These are phyloP conservation scores for Sphaerophoria rueppellii DNA, from an alignment of 2,888 invertebrate genomes.

Conservation along the genomic window DNA sequence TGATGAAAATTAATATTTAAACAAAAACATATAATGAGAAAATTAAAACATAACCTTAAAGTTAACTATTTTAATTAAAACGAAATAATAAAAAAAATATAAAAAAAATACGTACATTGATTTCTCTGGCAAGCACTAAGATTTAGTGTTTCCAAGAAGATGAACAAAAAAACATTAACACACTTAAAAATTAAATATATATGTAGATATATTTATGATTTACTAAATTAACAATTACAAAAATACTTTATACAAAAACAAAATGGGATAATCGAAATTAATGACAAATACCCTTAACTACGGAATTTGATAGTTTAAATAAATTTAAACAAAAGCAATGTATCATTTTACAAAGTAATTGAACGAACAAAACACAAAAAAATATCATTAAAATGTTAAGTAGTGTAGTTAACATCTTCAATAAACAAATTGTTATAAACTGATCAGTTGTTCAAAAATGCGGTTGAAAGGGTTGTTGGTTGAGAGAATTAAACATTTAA, in stretches of 20 bases:
- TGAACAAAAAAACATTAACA: conserved; percentile 10
- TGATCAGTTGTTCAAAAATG: not conserved
- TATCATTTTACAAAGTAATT: conserved; percentile 64
- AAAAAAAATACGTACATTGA: conserved; percentile 38
- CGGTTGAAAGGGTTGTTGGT: not conserved
- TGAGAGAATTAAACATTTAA: not conserved
- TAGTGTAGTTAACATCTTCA: conserved; percentile 66
- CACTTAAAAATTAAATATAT: conserved; percentile 7
- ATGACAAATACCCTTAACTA: conserved; percentile 71
- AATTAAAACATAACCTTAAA: conserved; percentile 66
- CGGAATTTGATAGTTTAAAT: conserved; percentile 66
- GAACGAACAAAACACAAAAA: conserved; percentile 50
- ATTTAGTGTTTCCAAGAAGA: conserved; percentile 60
- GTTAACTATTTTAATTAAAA: conserved; percentile 72
- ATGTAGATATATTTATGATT: conserved; percentile 49
- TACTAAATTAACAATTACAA: conserved; percentile 51
- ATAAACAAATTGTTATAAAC: conserved; percentile 35
- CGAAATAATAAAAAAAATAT: conserved; percentile 29
- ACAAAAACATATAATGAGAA: conserved; percentile 40
- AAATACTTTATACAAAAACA: conserved; percentile 63
- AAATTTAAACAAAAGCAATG: conserved; percentile 49
- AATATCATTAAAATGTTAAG: conserved; percentile 66
- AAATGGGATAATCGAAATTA: conserved; percentile 69
- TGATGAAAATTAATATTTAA: conserved; percentile 65
- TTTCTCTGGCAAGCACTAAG: conserved; percentile 56